Evolutionary conservation across 2,113 vertebrate species (phyloP), one percentile per base, ranked within the genome.

Genomic region (Chunga burmeisteri): DNA sequence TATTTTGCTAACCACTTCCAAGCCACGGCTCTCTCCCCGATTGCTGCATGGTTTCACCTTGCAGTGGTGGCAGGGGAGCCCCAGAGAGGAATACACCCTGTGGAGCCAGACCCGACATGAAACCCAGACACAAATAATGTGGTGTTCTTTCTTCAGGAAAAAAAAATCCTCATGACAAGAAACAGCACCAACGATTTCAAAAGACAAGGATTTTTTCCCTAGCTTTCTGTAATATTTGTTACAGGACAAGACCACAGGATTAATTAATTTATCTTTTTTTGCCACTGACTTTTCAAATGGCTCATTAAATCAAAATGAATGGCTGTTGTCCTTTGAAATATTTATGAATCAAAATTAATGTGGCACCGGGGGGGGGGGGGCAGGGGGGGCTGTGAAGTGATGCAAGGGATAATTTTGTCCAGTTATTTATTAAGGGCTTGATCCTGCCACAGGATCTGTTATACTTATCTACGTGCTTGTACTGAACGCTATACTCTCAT

Each of bases 1-100:
- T 53, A 44, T 90, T 94, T 81, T 70, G 9, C 32, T 90, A 62
- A 95, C 49, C 38, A 20, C 38, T 81, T 93, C 29, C 63, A 85
- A 86, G 61, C 46, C 0, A 0, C 0, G 3, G 17, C 18, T 81
- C 40, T 44, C 38, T 78, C 44, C 40, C n/a, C 0, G 0, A 1
- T 0, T 78, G 38, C 55, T 90, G 42, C 2, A 26, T 26, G 36
- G 25, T 82, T 93, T 74, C 71, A 68, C 40, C 74, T 49, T 59
- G 8, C 65, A 62, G 29, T 0, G 1, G 42, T 74, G 75, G 34
- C 65, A 93, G 63, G 17, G 44, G 44, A 88, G 29, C 25, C 74
- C n/a, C 40, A 62, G 63, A 53, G 32, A 86, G 49, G 36, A 80
- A 61, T 25, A 86, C 13, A 82, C 4, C 19, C 82, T 26, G 12